Conservation (phyloP, 2,797 vertebrate genomes). For the Miichthys miiuy region DNA sequence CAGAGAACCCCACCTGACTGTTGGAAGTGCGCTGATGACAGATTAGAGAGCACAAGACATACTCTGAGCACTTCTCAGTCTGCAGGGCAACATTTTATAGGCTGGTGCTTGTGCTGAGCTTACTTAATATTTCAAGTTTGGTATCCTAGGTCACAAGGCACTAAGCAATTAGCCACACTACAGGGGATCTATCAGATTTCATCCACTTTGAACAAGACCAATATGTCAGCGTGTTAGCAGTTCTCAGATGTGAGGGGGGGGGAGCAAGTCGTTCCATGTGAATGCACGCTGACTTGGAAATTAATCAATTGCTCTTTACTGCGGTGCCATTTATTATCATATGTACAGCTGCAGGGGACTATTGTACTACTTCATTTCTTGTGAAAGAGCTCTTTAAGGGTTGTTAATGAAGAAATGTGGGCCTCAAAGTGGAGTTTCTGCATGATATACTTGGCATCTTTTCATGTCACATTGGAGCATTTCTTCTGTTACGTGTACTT, state of each 20-base stretch:
- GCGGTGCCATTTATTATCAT: background rate
- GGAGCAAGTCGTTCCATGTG: slow-evolving; percentile 1
- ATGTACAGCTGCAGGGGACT: slow-evolving; percentile 8
- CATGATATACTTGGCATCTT: background rate
- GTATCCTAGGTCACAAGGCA: background rate
- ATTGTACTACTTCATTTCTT: background rate
- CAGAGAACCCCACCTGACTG: slow-evolving; percentile 8
- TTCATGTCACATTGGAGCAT: background rate
- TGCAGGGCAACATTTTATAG: background rate
- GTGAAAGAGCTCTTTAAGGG: background rate
- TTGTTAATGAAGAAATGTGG: background rate
- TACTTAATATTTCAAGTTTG: slow-evolving; percentile 12
- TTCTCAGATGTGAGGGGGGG: background rate
- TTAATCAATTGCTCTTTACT: slow-evolving; percentile 10
- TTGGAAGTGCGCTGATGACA: background rate
- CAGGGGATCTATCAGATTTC: slow-evolving; percentile 29
- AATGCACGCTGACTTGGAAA: slow-evolving; percentile 29
- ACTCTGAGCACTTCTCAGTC: background rate
- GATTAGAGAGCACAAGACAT: background rate
- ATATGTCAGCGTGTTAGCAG: slow-evolving; percentile 35
- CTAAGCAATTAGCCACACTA: slow-evolving; percentile 40
- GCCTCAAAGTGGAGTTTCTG: background rate
- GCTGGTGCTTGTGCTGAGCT: background rate
- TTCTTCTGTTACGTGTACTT: no score
- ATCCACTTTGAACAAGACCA: slow-evolving; percentile 20